Evolutionary conservation across 2,888 invertebrate genomes (phyloP).

Genomic region (Sylvicola cinctus): DNA sequence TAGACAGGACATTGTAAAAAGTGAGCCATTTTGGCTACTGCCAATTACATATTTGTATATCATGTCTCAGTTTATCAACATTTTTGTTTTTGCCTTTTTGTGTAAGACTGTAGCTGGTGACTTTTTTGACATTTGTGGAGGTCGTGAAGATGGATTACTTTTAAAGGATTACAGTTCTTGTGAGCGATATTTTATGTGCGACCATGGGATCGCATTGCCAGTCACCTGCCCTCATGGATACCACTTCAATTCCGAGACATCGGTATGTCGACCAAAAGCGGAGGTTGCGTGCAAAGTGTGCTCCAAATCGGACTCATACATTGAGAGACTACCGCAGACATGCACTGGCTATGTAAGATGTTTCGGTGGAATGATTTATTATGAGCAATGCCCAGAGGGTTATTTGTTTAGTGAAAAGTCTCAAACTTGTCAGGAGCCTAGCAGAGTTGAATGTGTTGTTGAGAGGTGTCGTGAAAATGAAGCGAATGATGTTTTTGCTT

Average conservation of each 20-base stretch:
- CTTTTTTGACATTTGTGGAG: not conserved
- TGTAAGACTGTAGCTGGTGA: too few species aligned
- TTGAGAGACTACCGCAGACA: too few species aligned
- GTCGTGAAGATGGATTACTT: not conserved
- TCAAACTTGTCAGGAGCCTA: too few species aligned
- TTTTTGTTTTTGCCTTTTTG: too few species aligned
- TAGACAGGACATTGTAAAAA: too few species aligned
- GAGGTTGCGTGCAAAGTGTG: conserved; percentile 1
- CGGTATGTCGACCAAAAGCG: conserved; percentile 2
- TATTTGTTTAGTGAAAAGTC: too few species aligned
- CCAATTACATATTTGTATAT: too few species aligned
- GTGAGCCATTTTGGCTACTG: too few species aligned
- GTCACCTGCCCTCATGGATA: not conserved
- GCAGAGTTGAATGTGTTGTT: too few species aligned
- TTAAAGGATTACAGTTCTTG: not conserved
- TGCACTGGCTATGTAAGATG: not conserved
- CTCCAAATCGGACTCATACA: not conserved
- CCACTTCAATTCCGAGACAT: not conserved
- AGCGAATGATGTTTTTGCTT: too few species aligned
- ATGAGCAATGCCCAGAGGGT: not conserved
- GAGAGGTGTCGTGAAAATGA: too few species aligned
- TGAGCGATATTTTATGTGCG: not conserved
- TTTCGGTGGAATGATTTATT: not conserved
- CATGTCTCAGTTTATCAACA: too few species aligned
- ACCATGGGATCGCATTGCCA: not conserved